Conservation (phyloP, 2,113 vertebrate species). For the Chloropsis hardwickii region DNA sequence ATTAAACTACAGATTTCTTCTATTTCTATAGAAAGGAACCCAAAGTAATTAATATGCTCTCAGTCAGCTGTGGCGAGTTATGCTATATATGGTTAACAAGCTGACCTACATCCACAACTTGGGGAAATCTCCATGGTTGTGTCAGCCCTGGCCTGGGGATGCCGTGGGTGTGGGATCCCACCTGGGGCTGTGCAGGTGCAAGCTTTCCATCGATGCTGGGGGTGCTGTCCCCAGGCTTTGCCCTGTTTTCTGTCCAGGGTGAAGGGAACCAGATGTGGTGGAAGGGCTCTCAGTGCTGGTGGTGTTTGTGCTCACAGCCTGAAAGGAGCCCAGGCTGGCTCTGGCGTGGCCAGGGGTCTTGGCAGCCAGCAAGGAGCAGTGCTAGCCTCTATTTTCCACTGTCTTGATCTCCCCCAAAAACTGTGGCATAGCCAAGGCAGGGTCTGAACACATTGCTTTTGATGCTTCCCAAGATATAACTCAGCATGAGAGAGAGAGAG, state of each 20-base stretch:
- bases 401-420: neutral
- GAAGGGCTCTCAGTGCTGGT: rapidly evolving
- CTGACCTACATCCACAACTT: neutral
- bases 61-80: neutral
- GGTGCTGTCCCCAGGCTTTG: neutral
- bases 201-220: neutral
- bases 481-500: neutral
- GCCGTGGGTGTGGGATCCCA: neutral
- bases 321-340: neutral
- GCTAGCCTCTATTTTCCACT: neutral
- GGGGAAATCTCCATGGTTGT: neutral
- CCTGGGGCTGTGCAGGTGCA: neutral
- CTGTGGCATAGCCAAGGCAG: neutral
- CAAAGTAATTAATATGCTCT: neutral
- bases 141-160: neutral
- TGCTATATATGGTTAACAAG: neutral
- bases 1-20: neutral
- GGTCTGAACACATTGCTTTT: neutral
- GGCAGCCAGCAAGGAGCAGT: neutral
- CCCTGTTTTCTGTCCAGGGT: neutral
- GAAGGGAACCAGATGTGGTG: neutral
- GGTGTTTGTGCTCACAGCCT: neutral
- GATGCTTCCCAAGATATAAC: neutral
- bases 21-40: neutral
- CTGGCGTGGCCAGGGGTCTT: neutral